These are phyloP conservation scores for Plusia festucae DNA, from an alignment of 2,888 invertebrate species.

Conservation along the genomic window DNA sequence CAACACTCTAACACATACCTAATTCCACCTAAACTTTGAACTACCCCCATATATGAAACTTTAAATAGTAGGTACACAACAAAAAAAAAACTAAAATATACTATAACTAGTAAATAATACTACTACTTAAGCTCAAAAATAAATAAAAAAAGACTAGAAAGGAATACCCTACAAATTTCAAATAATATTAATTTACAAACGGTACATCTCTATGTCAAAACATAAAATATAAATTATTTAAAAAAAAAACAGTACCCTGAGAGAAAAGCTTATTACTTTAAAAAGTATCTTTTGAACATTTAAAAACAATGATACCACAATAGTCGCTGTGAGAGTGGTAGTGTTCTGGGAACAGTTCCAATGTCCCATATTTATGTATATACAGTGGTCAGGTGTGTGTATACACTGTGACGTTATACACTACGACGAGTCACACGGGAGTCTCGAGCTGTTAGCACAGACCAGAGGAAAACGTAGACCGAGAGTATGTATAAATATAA, in stretches of 20 bases:
- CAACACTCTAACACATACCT: slow-evolving; percentile 15
- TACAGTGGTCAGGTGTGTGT: not conserved
- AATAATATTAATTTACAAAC: too few relatives aligned
- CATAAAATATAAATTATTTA: too few relatives aligned
- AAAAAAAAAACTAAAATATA: too few relatives aligned
- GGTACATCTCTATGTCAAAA: too few relatives aligned
- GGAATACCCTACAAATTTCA: too few relatives aligned
- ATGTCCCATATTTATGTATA: not conserved
- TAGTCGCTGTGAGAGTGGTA: not conserved
- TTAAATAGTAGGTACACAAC: too few relatives aligned
- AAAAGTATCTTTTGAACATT: not conserved
- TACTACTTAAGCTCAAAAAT: too few relatives aligned
- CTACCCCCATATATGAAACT: too few relatives aligned
- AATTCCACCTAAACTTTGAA: not conserved
- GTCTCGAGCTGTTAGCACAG: not conserved
- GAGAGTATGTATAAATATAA: not conserved
- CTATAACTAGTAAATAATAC: too few relatives aligned
- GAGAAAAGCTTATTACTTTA: not conserved
- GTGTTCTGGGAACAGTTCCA: not conserved
- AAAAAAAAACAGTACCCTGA: too few relatives aligned
- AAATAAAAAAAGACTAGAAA: too few relatives aligned
- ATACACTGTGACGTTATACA: not conserved
- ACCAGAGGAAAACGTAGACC: not conserved
- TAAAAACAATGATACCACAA: not conserved
- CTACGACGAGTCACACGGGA: not conserved